These are phyloP conservation scores for Columba janthina DNA, from an alignment of 2,113 vertebrate genomes.

Conservation along the genomic window DNA sequence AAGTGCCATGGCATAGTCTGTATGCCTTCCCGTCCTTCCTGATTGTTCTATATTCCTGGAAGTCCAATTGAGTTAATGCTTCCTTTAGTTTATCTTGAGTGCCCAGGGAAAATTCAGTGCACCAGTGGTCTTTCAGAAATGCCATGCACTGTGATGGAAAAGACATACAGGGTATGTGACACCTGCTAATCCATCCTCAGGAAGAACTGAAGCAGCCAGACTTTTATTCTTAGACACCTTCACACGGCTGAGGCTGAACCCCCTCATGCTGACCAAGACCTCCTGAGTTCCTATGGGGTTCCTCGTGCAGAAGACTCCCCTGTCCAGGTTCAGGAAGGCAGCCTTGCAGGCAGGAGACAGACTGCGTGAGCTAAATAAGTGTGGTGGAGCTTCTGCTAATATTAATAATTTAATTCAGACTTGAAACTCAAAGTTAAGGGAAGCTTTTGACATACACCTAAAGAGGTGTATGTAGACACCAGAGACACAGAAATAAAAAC, in stretches of 20 bases:
- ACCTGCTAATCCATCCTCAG: background rate
- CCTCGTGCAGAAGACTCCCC: background rate
- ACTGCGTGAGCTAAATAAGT: background rate
- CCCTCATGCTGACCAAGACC: background rate
- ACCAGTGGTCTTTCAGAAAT: background rate
- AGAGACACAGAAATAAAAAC: conserved; percentile 18
- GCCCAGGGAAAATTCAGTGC: background rate
- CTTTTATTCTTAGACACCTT: background rate
- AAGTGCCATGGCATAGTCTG: background rate
- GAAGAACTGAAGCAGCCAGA: background rate
- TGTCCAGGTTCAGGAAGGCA: background rate
- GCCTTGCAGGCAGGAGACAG: background rate
- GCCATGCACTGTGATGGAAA: background rate
- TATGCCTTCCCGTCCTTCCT: background rate
- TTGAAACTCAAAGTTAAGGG: background rate
- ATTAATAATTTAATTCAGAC: background rate
- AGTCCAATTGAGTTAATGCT: background rate
- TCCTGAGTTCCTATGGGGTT: background rate
- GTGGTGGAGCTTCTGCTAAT: background rate
- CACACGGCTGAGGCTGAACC: background rate
- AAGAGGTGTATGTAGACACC: background rate
- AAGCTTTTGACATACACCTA: background rate
- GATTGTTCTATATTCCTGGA: background rate
- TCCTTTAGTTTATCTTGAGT: background rate
- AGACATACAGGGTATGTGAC: background rate